Base-by-base conservation (phyloP, 1,140 invertebrate genomes). In the Globodera rostochiensis region DNA sequence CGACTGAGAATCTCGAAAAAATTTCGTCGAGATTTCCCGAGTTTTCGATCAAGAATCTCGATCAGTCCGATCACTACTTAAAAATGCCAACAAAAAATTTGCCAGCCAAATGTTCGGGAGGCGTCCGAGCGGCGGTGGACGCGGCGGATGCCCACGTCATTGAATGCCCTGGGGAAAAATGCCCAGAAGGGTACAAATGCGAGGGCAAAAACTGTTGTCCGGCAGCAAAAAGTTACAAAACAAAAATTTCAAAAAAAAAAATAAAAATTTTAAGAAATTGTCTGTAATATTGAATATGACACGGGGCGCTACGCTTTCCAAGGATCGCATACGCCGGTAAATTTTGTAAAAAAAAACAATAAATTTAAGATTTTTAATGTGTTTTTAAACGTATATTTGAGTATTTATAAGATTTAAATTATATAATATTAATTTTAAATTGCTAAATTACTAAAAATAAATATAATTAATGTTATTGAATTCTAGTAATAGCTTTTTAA, bases 121-220 rank as follows among this genome's bases (percentile, higher is more conserved):
- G 83, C 69, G 89, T 90, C 13, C 80, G 87, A 36, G 86, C 89
- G 13, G 88, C 85, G 49, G 77, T 86, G 73, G 84, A 90, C 78
- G 79, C 73, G 6, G 79, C 73, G 6, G 83, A 81, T 9, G 69
- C 76, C 4, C 74, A 76, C 19, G 53, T 80, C 19, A 60, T 90
- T 19, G 45, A 53, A 25, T 88, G 86, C 69, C 57, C 76, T 1
- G n/a, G 7, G 13, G 53, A 77, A 13, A 84, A 84, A 47, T 89
- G 88, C 73, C 88, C 88, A 25, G 74, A 82, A n/a, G 79, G 83
- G 4, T 87, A 90, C 79, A 79, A 70, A n/a, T 90, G 89, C 76
- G 77, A 75, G n/a, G 64, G 86, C 21, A 81, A 79, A 57, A 70
- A 81, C 47, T 89, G 88, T 57, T 89, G 88, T 77, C 87, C 87